Percentiles rank a stretch among this genome's conserved stretches.
Conservation (phyloP, 2,113 vertebrate species). For the Epinephelus moara region DNA sequence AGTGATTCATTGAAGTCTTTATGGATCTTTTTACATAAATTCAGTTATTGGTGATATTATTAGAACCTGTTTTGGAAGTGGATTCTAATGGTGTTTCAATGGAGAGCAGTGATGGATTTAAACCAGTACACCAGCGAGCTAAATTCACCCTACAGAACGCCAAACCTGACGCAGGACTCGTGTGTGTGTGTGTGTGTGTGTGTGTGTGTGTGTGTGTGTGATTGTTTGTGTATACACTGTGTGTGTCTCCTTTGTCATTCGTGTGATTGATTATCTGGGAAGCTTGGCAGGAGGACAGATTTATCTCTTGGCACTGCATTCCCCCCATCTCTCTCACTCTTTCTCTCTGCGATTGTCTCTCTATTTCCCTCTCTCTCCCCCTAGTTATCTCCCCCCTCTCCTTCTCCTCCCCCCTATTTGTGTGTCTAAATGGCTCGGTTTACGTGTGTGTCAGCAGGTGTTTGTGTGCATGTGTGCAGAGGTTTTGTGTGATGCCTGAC, state of each 20-base stretch:
- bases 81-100: background rate
- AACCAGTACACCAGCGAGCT: conserved; percentile 26
- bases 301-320: conserved; percentile 78
- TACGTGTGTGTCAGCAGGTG: conserved; percentile 78
- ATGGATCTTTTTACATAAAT: background rate
- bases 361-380: conserved; percentile 5
- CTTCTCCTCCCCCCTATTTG: conserved; percentile 46
- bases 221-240: conserved; percentile 56
- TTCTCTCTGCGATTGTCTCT: conserved; percentile 24
- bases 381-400: conserved; percentile 24
- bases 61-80: conserved; percentile 4
- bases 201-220: conserved; percentile 62
- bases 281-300: conserved; percentile 82
- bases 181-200: conserved; percentile 53
- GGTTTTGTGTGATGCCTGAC: conserved; percentile 69
- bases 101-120: background rate
- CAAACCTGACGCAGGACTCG: conserved; percentile 53
- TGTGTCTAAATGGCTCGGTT: conserved; percentile 71
- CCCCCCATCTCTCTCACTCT: conserved; percentile 18
- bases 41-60: background rate
- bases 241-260: conserved; percentile 81
- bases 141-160: conserved; percentile 34
- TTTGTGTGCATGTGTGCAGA: conserved; percentile 61
- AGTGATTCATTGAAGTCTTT: background rate
- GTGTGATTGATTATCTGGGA: conserved; percentile 85